Conservation (phyloP, 2,113 vertebrate species). For the Buteo buteo region DNA sequence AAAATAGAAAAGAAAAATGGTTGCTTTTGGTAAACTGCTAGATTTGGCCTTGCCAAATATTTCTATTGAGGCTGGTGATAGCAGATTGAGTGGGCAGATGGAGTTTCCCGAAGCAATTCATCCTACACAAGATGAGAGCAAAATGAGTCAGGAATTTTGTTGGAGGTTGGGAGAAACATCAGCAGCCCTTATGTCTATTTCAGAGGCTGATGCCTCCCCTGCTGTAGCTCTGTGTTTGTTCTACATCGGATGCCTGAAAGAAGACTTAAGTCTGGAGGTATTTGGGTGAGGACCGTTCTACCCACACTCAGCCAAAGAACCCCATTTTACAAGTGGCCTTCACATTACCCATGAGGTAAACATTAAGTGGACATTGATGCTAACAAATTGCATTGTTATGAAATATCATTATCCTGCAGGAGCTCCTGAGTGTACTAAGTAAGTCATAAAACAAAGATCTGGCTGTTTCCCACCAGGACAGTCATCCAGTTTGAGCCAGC, state of each 20-base stretch:
- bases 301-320: neutral
- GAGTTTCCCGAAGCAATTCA: neutral
- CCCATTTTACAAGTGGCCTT: neutral
- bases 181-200: neutral
- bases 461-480: neutral
- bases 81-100: neutral
- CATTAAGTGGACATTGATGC: neutral
- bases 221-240: neutral
- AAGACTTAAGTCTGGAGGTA: neutral
- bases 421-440: neutral
- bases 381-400: neutral
- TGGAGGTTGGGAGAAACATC: neutral
- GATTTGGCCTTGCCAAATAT: neutral
- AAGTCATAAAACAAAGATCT: neutral
- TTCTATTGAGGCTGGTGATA: neutral
- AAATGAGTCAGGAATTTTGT: neutral
- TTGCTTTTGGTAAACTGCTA: neutral
- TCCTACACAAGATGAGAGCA: neutral
- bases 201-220: neutral
- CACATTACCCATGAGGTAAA: neutral
- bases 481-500: neutral
- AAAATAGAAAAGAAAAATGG: neutral
- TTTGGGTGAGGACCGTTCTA: fast-evolving
- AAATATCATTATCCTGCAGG: neutral
- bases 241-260: neutral